Base-by-base conservation (phyloP, 1,140 invertebrate species). In the Dicyema japonicum region DNA sequence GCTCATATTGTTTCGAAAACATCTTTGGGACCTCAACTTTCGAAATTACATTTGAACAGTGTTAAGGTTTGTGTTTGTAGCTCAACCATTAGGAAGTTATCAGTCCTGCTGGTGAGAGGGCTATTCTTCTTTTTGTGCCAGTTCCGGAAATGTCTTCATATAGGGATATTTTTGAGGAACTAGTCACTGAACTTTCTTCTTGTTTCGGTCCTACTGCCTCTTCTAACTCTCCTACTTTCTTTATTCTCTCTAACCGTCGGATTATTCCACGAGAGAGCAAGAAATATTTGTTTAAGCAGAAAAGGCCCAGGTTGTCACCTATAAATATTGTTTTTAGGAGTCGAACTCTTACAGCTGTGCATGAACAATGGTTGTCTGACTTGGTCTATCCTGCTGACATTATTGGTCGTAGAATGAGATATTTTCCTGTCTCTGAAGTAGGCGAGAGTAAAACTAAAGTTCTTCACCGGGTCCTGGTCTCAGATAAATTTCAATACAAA, bases 381-480 rank as follows among this genome's bases (percentile, higher is more conserved):
- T 57, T 97, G 33, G 82, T 92, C 19, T 92, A 72, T 55, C 88
- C 88, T 12, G 82, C 88, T 30, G 88, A 97, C 60, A 92, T 97
- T 43, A 80, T 97, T 30, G 88, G 88, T 41, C 92, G 90, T 55
- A 62, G 88, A 34, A 88, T 82, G n/a, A n/a, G n/a, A n/a, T n/a
- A n/a, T n/a, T n/a, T n/a, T n/a, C n/a, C n/a, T n/a, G n/a, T n/a
- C n/a, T n/a, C n/a, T n/a, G n/a, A n/a, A n/a, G n/a, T n/a, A n/a
- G n/a, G n/a, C n/a, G n/a, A n/a, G n/a, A n/a, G n/a, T n/a, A n/a
- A n/a, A n/a, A n/a, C n/a, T n/a, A n/a, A n/a, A n/a, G n/a, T n/a
- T n/a, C n/a, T n/a, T n/a, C n/a, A n/a, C n/a, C n/a, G n/a, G n/a
- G n/a, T n/a, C n/a, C n/a, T n/a, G n/a, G n/a, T n/a, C n/a, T n/a